phyloP scores from a whole-genome alignment of 64 coral and sea anemone species.

The Dendronephthya gigantea region DNA sequence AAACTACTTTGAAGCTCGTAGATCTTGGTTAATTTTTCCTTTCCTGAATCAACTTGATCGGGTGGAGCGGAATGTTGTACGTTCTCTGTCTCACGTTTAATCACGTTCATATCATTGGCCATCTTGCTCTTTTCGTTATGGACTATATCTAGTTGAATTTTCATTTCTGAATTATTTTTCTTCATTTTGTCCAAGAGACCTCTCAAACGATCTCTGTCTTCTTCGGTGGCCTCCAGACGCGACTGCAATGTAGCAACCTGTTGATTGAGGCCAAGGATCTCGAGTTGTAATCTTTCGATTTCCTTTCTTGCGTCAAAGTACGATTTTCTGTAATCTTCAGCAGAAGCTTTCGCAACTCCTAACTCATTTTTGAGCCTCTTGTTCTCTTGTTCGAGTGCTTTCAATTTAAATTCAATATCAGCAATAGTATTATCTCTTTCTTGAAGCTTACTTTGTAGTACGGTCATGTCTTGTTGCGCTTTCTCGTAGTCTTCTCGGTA shows the following conservation, averaged over 20 bases:
- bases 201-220: constrained; percentile 71
- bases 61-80: constrained; percentile 29
- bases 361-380: constrained; percentile 74
- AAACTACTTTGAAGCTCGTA: constrained; percentile 61
- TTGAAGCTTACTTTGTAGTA: constrained; percentile 45
- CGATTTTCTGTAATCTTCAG: constrained; percentile 50
- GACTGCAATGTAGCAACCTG: constrained; percentile 55
- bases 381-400: constrained; percentile 50
- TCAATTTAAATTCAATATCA: constrained; percentile 57
- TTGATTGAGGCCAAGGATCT: constrained; percentile 54
- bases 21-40: constrained; percentile 56
- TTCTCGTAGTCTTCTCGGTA: constrained; percentile 67
- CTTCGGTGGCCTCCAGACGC: constrained; percentile 47
- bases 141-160: constrained; percentile 58
- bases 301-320: constrained; percentile 61
- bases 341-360: constrained; percentile 34
- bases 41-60: constrained; percentile 49
- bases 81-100: constrained; percentile 52
- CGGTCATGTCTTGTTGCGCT: constrained; percentile 49
- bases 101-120: constrained; percentile 47
- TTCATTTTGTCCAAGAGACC: constrained; percentile 55
- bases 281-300: constrained; percentile 67
- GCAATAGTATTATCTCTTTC: constrained; percentile 57
- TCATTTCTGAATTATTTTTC: constrained; percentile 56
- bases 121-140: constrained; percentile 79